phyloP scores from a whole-genome alignment of 2,113 vertebrate genomes.

The Neolamprologus caudopunctatus region DNA sequence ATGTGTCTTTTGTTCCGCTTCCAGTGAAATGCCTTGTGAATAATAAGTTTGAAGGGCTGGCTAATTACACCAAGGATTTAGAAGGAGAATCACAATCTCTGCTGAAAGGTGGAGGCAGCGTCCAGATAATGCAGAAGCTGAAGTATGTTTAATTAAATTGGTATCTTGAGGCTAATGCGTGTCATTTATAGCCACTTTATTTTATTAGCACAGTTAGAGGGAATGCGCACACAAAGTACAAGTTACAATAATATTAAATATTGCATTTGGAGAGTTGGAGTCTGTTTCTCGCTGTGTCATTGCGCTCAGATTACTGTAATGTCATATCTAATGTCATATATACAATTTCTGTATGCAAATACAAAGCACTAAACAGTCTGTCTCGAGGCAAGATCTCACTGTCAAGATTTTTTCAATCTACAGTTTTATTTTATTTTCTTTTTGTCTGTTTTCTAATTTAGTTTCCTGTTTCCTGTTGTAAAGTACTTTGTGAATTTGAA shows the following conservation, averaged over 20 bases:
- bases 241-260: not conserved
- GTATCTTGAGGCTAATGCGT: not conserved
- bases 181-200: not conserved
- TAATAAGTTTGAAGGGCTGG: not conserved
- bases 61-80: not conserved
- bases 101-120: not conserved
- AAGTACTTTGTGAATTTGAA: not conserved
- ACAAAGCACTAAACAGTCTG: not conserved
- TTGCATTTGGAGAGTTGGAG: not conserved
- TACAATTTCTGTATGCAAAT: not conserved
- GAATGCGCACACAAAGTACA: not conserved
- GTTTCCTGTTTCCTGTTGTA: not conserved
- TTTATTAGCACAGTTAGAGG: not conserved
- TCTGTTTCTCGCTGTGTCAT: not conserved
- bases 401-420: not conserved
- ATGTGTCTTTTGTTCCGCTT: constrained; percentile 15
- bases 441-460: not conserved
- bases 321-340: not conserved
- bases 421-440: not conserved
- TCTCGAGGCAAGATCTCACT: not conserved
- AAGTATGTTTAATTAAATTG: not conserved
- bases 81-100: not conserved
- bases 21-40: not conserved
- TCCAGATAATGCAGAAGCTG: not conserved
- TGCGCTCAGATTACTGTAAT: not conserved